Evolutionary conservation across 2,888 invertebrate species (phyloP), one percentile per base, ranked within the genome.

Genomic region (Watsonalla binaria): DNA sequence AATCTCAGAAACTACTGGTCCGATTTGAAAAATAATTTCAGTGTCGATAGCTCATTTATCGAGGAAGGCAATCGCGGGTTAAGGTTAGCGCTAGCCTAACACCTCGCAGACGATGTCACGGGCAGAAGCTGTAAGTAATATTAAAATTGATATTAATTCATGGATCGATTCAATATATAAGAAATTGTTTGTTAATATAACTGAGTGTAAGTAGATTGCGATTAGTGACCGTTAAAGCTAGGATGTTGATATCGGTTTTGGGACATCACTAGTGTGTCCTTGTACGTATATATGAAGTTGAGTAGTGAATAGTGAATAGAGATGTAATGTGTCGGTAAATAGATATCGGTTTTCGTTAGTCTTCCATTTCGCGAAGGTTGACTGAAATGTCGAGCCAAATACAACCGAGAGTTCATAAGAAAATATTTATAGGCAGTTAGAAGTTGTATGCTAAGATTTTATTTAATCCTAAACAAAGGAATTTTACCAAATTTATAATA

Each of bases 301-400:
- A 42, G 42, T 42, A 11, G 9, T 9, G 37, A 11, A 11, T 42
- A 42, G 42, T 42, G 42, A 8, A 11, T 42, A 49, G 14, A 53
- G 9, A 48, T 51, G 46, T 52, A 35, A 48, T 53, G 46, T 52
- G 45, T 54, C 42, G 46, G 51, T 11, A 11, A 37, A 47, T 54
- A 47, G 37, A 48, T 14, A 46, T 15, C 34, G 37, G 15, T 46
- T n/a, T 48, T 9, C 73, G 76, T 84, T 82, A 77, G 88, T 90
- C 88, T 90, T 90, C 89, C 89, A 88, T 42, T 42, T 42, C 84
- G 82, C 84, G 82, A 86, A 83, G 62, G 63, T 63, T 71, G 79
- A 65, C 71, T 53, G 71, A 71, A 84, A 75, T 72, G 61, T 79
- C 76, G 83, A 57, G 68, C 63, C 65, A 76, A 77, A 68, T 70